These are phyloP conservation scores for Daphoenositta chrysoptera DNA, from an alignment of 2,113 vertebrate species.

Conservation along the genomic window DNA sequence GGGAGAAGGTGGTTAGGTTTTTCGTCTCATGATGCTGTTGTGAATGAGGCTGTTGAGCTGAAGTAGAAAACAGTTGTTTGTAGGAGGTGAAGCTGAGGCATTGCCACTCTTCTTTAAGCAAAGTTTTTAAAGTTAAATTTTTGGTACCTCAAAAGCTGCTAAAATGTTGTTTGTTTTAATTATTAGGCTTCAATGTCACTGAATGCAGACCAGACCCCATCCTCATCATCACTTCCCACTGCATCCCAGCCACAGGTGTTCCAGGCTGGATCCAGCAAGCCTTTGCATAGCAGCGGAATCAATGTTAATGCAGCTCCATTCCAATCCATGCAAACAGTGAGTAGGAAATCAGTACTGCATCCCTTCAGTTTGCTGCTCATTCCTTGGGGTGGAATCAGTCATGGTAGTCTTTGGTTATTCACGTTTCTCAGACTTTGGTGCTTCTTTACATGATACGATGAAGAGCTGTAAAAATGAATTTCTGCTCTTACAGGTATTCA, in stretches of 20 bases:
- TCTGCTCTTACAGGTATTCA: conserved; percentile 85
- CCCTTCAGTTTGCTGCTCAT: neutral
- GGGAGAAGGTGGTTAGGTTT: neutral
- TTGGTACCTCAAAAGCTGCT: neutral
- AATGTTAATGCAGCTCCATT: conserved; percentile 99
- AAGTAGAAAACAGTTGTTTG: neutral
- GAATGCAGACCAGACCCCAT: conserved; percentile 86
- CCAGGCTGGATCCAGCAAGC: conserved; percentile 90
- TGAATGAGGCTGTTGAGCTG: neutral
- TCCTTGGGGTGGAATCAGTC: neutral
- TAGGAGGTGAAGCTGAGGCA: neutral
- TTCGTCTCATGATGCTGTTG: neutral
- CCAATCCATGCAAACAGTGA: conserved; percentile 99
- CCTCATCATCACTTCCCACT: conserved; percentile 86
- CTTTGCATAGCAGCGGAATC: conserved; percentile 92
- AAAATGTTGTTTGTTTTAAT: conserved; percentile 8
- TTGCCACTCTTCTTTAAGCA: neutral
- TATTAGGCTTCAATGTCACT: conserved; percentile 86
- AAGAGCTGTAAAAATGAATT: neutral
- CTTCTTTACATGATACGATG: neutral
- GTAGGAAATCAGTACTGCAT: neutral
- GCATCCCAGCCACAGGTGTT: conserved; percentile 92
- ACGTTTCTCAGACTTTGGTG: neutral
- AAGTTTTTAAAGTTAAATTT: neutral
- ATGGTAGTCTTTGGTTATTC: neutral